A percentile compares a stretch with the other conserved stretches of the same genome.
Evolutionary conservation across 30 jellyfish, hydroid and myxozoan species (phyloP).

Genomic region (Aurelia sp.): DNA sequence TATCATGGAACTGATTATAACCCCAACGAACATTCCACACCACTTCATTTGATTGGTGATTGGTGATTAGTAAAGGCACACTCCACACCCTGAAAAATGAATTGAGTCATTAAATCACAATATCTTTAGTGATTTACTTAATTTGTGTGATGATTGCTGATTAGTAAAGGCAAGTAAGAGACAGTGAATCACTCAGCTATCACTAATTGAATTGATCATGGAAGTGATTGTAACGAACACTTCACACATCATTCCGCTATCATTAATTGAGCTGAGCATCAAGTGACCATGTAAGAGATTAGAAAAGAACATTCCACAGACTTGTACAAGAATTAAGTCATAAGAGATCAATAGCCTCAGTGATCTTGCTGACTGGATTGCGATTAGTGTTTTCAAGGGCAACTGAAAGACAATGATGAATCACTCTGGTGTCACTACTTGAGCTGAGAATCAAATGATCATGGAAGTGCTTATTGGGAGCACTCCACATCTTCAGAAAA

Average conservation of each 20-base stretch:
- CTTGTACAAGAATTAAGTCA: too few relatives aligned
- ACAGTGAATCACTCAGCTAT: slow-evolving; percentile 82
- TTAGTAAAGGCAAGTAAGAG: too few relatives aligned
- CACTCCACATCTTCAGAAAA: slow-evolving; percentile 60
- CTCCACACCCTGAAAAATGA: slow-evolving; percentile 89
- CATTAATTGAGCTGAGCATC: slow-evolving; percentile 83
- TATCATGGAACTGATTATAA: slow-evolving; percentile 96
- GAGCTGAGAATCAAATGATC: slow-evolving; percentile 93
- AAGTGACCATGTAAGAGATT: slow-evolving; percentile 96
- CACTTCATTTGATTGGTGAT: too few relatives aligned
- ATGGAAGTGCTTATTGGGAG: slow-evolving; percentile 90
- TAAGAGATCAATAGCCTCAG: too few relatives aligned
- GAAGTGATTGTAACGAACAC: slow-evolving; percentile 92
- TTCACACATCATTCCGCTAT: neutral
- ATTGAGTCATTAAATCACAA: neutral
- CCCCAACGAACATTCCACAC: too few relatives aligned
- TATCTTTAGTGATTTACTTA: neutral
- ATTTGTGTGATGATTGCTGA: too few relatives aligned
- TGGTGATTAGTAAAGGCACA: too few relatives aligned
- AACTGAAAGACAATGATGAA: neutral
- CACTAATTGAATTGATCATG: too few relatives aligned
- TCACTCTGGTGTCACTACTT: slow-evolving; percentile 97
- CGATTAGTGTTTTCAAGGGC: too few relatives aligned
- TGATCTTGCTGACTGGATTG: too few relatives aligned
- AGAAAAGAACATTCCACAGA: neutral